Conservation (phyloP, 2,888 invertebrate species). For the Athripsodes cinereus region DNA sequence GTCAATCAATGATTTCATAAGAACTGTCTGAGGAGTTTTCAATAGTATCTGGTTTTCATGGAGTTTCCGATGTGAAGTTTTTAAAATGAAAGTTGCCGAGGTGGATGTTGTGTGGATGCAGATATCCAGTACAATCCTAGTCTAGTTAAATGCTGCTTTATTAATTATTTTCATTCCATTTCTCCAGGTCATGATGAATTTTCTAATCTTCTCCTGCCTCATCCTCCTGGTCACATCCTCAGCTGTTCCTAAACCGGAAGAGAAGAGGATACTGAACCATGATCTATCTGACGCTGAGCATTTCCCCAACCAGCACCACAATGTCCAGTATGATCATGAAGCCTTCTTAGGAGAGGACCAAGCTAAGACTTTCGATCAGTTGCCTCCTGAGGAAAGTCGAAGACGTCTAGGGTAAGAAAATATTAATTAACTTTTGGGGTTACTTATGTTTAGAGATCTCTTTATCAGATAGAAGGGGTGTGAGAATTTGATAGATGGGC, state of each 20-base stretch:
- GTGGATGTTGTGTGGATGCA: too few species aligned
- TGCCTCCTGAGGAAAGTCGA: conserved; percentile 92
- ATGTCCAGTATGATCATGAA: conserved; percentile 92
- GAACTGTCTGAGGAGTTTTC: too few species aligned
- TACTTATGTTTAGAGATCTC: too few species aligned
- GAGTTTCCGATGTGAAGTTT: too few species aligned
- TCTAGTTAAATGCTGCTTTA: not conserved
- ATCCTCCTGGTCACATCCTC: conserved; percentile 33
- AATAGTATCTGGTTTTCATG: too few species aligned
- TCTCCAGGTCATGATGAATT: conserved; percentile 13
- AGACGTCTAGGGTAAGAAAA: conserved; percentile 66
- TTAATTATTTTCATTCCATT: not conserved
- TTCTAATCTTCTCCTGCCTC: conserved; percentile 17
- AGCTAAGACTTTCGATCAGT: conserved; percentile 88
- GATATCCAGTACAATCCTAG: too few species aligned
- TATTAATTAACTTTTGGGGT: too few species aligned
- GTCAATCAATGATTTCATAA: too few species aligned
- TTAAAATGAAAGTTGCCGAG: too few species aligned
- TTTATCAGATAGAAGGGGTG: too few species aligned
- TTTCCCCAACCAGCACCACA: conserved; percentile 73
- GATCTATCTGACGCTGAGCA: conserved; percentile 75
- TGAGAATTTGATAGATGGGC: too few species aligned
- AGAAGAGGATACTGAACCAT: conserved; percentile 59
- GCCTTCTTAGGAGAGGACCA: conserved; percentile 93
- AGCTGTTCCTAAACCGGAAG: conserved; percentile 68